Evolutionary conservation across 2,113 vertebrate genomes (phyloP).

Genomic region (Paradoxurus hermaphroditus): DNA sequence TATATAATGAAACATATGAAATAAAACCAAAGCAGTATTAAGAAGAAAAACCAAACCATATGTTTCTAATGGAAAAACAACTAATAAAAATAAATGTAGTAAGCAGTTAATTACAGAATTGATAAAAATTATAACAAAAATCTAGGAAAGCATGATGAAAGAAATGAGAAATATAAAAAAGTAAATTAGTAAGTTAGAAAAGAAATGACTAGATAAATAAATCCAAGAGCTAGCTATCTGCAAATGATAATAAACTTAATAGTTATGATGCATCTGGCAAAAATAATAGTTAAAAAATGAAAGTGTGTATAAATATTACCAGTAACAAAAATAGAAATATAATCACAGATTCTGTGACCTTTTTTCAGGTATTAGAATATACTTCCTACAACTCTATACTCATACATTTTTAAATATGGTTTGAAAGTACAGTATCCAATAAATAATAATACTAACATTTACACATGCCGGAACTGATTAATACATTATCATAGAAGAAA

Average conservation of each 20-base stretch:
- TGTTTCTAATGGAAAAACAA: neutral
- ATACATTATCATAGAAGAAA: neutral
- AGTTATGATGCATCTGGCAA: neutral
- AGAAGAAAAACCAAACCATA: neutral
- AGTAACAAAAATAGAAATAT: neutral
- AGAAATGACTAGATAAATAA: neutral
- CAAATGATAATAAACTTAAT: neutral
- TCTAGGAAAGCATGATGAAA: neutral
- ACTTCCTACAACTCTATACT: neutral
- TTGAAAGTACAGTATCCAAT: neutral
- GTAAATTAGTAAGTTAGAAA: neutral
- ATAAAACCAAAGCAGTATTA: neutral
- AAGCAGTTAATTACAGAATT: neutral
- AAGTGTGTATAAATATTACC: neutral
- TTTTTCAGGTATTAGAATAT: neutral
- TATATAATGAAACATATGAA: neutral
- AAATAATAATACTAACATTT: slow-evolving; percentile 2
- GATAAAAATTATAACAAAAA: neutral
- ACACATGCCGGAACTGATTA: neutral
- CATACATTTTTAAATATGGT: neutral
- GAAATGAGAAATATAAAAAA: neutral
- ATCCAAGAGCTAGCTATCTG: neutral
- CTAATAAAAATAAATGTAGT: neutral
- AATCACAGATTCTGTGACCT: neutral
- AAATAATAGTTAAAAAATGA: neutral